A percentile compares a stretch with the other conserved stretches of the same genome.
Evolutionary conservation across 2,888 invertebrate genomes (phyloP).

Genomic region (Gibbula magus): DNA sequence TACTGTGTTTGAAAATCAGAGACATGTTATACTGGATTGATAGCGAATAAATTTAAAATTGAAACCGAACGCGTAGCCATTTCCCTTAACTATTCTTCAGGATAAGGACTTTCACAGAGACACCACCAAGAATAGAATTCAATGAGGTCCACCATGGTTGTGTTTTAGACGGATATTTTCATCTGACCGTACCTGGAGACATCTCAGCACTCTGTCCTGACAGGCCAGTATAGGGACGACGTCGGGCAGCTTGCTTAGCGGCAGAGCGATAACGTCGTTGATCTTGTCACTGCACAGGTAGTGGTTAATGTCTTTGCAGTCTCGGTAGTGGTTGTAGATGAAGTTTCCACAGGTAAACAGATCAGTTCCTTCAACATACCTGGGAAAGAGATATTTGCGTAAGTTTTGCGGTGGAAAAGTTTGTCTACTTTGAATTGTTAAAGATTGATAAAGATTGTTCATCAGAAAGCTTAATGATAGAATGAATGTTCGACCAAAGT

Average conservation of each 20-base stretch:
- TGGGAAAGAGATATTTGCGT: conserved; percentile 74
- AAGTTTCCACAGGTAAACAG: conserved; percentile 87
- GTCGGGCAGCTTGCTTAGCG: conserved; percentile 72
- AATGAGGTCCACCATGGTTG: too few relatives aligned
- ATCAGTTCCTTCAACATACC: conserved; percentile 89
- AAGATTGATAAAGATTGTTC: neutral
- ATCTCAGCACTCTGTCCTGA: conserved; percentile 86
- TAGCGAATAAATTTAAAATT: too few relatives aligned
- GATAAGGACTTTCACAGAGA: too few relatives aligned
- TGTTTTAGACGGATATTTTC: too few relatives aligned
- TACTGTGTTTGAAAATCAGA: too few relatives aligned
- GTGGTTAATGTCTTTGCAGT: conserved; percentile 91
- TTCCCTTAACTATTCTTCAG: too few relatives aligned
- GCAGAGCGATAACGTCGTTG: conserved; percentile 86
- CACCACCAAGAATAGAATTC: too few relatives aligned
- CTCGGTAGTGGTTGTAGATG: conserved; percentile 87
- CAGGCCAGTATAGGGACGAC: conserved; percentile 84
- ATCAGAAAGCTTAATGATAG: neutral
- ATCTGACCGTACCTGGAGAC: conserved; percentile 79
- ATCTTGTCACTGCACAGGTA: conserved; percentile 91
- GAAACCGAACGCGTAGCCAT: too few relatives aligned
- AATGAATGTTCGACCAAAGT: too few relatives aligned
- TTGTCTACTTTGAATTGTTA: too few relatives aligned
- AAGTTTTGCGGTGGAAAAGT: neutral
- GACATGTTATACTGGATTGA: too few relatives aligned